Evolutionary conservation across 2,113 vertebrate species (phyloP).

Genomic region (Tautogolabrus adspersus): DNA sequence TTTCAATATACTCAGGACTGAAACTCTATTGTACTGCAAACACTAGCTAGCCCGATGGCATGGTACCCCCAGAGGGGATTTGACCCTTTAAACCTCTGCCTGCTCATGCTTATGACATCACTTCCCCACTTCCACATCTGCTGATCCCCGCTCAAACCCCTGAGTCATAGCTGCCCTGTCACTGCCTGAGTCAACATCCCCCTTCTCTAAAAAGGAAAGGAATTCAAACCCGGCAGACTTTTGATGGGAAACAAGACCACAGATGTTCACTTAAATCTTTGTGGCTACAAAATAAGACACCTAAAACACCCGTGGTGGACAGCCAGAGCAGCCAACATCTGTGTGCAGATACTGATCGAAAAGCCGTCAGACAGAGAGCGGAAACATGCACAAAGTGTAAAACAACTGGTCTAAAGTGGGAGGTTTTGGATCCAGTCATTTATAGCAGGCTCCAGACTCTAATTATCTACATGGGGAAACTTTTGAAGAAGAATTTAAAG

Average conservation of each 20-base stretch:
- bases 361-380: background rate
- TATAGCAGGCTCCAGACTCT: background rate
- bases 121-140: constrained; percentile 16
- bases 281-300: background rate
- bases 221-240: constrained; percentile 22
- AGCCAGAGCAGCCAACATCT: background rate
- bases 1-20: too few relatives aligned
- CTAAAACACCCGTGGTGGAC: background rate
- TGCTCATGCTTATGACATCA: constrained; percentile 17
- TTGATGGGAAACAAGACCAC: constrained; percentile 22
- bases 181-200: constrained; percentile 44
- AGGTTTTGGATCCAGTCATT: background rate
- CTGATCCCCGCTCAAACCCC: constrained; percentile 12
- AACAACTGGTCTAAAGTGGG: too few relatives aligned
- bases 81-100: background rate
- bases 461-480: background rate
- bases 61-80: background rate
- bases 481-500: background rate
- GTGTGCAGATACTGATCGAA: constrained; percentile 16
- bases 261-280: constrained; percentile 20
- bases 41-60: too few relatives aligned
- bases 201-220: constrained; percentile 48
- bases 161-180: constrained; percentile 50
- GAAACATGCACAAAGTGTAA: too few relatives aligned
- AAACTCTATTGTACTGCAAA: too few relatives aligned